Evolutionary conservation across 2,113 vertebrate species (phyloP), one percentile per base, ranked within the genome.

Genomic region (Pseudois nayaur): DNA sequence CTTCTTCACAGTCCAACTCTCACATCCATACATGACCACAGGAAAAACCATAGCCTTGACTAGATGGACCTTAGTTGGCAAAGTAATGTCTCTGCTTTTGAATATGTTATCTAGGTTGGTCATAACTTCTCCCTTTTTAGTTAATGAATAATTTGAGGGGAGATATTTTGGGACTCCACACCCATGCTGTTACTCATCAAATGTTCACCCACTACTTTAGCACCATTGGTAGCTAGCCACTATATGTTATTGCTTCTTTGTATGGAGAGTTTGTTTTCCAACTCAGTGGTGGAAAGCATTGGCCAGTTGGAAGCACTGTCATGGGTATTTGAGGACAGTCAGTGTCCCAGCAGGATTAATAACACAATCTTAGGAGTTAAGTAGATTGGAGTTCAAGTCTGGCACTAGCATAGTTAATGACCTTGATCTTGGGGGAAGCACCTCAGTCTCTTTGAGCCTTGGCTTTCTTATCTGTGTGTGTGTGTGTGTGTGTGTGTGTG

Each of bases 341-440:
- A 31, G 3, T 64, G 52, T 12, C 64, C 15, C 27, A 2, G 1
- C 1, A 40, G 52, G n/a, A 67, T 31, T 2, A 1, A 25, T 0
- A 78, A 14, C 67, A 45, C 52, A 8, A 0, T 52, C n/a, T 59
- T 54, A 29, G 52, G 54, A 81, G 43, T 48, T 27, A 21, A 45
- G 52, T 1, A 59, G 40, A 10, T 3, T 52, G 6, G 3, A 5
- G 25, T 84, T 97, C 48, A 67, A 78, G 40, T 74, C 71, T 64
- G n/a, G 23, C 21, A 27, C 36, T 33, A 31, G 27, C 5, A 52
- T 12, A 19, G 45, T 45, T 74, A 86, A 55, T 27, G 55, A 33
- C 36, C 67, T 71, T 71, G 67, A 40, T 78, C 78, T 91, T 55
- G 2, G 59, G 12, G 13, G 8, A 76, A 64, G 31, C 25, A 21